Conservation (phyloP, 2,113 vertebrate species). For the Gallinago undulata region DNA sequence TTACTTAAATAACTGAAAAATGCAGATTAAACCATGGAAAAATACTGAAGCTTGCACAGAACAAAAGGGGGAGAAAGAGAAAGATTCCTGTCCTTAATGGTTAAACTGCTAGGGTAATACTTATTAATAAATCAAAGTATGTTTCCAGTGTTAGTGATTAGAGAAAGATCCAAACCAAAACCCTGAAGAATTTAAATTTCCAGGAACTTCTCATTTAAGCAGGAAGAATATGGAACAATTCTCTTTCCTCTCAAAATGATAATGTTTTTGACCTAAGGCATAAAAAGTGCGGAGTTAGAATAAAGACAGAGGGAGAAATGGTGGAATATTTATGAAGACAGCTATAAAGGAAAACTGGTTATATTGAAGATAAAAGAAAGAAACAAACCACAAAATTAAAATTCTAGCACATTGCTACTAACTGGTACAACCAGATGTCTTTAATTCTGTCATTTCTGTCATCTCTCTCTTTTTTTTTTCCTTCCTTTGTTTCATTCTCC, state of each 20-base stretch:
- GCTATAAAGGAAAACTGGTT: not conserved
- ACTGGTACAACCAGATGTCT: not conserved
- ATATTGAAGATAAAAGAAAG: not conserved
- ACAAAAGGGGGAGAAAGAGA: fast-evolving
- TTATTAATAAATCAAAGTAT: not conserved
- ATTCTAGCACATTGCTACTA: not conserved
- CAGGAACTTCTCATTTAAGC: not conserved
- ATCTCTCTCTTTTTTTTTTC: too few species aligned
- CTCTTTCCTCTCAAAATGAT: not conserved
- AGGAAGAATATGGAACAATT: not conserved
- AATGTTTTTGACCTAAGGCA: not conserved
- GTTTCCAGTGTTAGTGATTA: not conserved
- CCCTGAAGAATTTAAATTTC: not conserved
- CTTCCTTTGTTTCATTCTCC: not conserved
- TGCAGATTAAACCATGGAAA: not conserved
- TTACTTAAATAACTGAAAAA: not conserved
- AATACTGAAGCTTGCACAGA: not conserved
- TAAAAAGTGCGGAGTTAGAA: not conserved
- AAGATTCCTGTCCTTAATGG: not conserved
- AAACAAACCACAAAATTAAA: not conserved
- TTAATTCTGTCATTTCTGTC: not conserved
- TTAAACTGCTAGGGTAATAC: not conserved
- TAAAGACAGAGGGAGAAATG: not conserved
- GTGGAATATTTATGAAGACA: not conserved
- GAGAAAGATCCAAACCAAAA: not conserved